Evolutionary conservation across 2,888 invertebrate genomes (phyloP).

Genomic region (Trichogramma dendrolimi): DNA sequence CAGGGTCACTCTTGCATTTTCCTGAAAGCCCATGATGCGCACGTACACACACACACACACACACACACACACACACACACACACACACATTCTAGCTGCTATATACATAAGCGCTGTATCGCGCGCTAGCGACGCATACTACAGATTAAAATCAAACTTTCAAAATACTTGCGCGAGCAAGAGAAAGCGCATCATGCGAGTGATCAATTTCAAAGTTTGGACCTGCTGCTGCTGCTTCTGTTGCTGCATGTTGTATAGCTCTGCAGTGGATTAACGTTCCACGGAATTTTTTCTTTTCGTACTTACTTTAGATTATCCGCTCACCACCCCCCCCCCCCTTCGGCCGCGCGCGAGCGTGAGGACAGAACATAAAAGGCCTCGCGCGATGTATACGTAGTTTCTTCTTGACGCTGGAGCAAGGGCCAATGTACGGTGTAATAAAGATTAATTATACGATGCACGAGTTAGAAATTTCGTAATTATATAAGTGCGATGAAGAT

Average conservation of each 20-base stretch:
- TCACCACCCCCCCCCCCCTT: background rate
- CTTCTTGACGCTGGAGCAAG: too few species aligned
- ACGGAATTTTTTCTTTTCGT: constrained; percentile 15
- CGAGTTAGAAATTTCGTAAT: too few species aligned
- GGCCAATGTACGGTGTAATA: too few species aligned
- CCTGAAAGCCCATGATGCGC: constrained; percentile 14
- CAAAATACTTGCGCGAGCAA: constrained; percentile 10
- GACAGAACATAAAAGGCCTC: too few species aligned
- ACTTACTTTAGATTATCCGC: background rate
- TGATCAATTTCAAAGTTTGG: constrained; percentile 24
- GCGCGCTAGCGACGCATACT: too few species aligned
- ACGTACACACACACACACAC: too few species aligned
- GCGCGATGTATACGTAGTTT: too few species aligned
- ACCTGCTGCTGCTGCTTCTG: background rate
- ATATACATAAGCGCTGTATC: too few species aligned
- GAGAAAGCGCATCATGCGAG: constrained; percentile 7
- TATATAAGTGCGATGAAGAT: too few species aligned
- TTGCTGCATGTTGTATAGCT: background rate
- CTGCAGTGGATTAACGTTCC: constrained; percentile 17
- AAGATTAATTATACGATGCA: too few species aligned
- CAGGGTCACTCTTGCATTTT: constrained; percentile 18
- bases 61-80: too few species aligned
- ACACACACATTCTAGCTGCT: too few species aligned
- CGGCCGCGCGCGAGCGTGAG: background rate
- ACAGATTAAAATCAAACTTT: constrained; percentile 22